Percentiles rank a stretch among this genome's conserved stretches.
phyloP scores from a whole-genome alignment of 2,797 vertebrate genomes.

The Schizopygopsis pylzovi region DNA sequence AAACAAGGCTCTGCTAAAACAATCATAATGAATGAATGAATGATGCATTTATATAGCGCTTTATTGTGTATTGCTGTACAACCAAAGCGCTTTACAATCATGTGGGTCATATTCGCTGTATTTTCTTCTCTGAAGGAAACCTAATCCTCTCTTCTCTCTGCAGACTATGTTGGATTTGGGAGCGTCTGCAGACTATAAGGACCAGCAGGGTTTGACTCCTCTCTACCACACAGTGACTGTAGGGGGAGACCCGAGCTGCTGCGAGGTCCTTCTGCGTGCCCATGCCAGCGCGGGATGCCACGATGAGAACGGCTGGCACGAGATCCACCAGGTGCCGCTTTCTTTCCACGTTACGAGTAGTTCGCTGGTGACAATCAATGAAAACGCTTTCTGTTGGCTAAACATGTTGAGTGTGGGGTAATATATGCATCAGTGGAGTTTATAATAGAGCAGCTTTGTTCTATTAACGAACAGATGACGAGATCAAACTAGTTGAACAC shows the following conservation, averaged over 20 bases:
- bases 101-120: not conserved
- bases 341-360: conserved; percentile 7
- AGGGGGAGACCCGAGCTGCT: conserved; percentile 87
- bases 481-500: conserved; percentile 5
- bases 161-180: conserved; percentile 88
- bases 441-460: conserved; percentile 15
- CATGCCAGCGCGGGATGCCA: conserved; percentile 80
- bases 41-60: too few relatives aligned
- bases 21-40: not conserved
- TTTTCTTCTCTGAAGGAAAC: not conserved
- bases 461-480: not conserved
- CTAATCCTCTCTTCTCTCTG: conserved; percentile 20
- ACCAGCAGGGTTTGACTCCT: conserved; percentile 84
- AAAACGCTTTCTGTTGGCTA: not conserved
- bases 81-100: too few relatives aligned
- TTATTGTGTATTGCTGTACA: too few relatives aligned
- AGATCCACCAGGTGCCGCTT: conserved; percentile 85
- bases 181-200: conserved; percentile 87
- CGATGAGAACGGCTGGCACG: conserved; percentile 90
- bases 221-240: conserved; percentile 87
- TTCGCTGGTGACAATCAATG: not conserved
- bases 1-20: not conserved
- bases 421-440: not conserved
- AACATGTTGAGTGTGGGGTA: not conserved
- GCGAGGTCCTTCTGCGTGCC: conserved; percentile 83